Conservation (phyloP, 2,797 vertebrate genomes). For the Malacoraja senta region DNA sequence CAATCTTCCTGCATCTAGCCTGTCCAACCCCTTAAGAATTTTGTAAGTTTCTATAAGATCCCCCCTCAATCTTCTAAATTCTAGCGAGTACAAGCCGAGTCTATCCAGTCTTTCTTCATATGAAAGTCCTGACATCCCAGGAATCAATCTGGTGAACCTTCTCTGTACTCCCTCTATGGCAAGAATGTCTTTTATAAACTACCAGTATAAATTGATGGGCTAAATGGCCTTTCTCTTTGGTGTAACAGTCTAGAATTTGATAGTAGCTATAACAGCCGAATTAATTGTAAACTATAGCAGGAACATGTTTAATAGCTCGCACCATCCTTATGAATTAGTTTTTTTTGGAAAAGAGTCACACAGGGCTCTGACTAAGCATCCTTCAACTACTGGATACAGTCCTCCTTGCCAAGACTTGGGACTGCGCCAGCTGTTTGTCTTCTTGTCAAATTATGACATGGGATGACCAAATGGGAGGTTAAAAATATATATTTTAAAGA, state of each 20-base stretch:
- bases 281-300: background rate
- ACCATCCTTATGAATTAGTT: background rate
- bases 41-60: no score
- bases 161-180: no score
- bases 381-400: background rate
- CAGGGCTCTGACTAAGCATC: background rate
- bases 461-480: no score
- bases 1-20: no score
- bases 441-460: background rate
- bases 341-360: no score
- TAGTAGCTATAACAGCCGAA: background rate
- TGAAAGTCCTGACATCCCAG: no score
- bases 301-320: background rate
- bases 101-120: no score
- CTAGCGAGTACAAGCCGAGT: no score
- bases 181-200: no score
- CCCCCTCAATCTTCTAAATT: no score
- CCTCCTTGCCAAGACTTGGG: background rate
- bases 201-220: background rate
- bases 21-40: no score
- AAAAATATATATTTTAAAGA: background rate
- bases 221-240: background rate
- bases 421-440: background rate
- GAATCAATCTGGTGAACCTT: no score
- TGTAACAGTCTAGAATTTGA: background rate